These are phyloP conservation scores for Alcis repandata DNA, from an alignment of 2,888 invertebrate genomes.

Conservation along the genomic window DNA sequence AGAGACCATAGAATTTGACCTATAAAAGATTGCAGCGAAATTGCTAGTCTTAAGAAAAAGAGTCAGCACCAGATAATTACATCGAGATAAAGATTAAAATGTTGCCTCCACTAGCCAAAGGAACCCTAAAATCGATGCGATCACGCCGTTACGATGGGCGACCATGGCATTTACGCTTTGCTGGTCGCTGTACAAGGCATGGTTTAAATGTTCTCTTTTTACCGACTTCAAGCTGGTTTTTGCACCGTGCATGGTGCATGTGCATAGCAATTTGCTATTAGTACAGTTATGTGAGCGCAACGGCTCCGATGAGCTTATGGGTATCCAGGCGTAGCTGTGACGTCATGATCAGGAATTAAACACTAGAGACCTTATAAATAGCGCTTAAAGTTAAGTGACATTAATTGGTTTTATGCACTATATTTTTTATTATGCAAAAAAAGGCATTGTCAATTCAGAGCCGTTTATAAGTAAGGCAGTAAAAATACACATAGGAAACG, in stretches of 20 bases:
- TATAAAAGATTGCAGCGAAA: too few species aligned
- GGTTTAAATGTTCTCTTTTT: slow-evolving; percentile 76
- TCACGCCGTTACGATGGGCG: slow-evolving; percentile 81
- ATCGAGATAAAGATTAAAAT: too few species aligned
- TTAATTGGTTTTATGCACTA: too few species aligned
- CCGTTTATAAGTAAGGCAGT: too few species aligned
- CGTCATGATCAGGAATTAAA: slow-evolving; percentile 9
- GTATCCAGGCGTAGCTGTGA: slow-evolving; percentile 20
- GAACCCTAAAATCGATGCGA: slow-evolving; percentile 63
- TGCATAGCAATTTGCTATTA: slow-evolving; percentile 62
- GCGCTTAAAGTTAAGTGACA: too few species aligned
- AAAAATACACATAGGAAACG: too few species aligned
- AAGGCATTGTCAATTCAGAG: too few species aligned
- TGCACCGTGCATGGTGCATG: slow-evolving; percentile 51
- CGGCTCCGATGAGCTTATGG: slow-evolving; percentile 44
- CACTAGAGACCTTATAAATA: not conserved
- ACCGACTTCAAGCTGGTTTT: slow-evolving; percentile 56
- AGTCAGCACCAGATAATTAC: too few species aligned
- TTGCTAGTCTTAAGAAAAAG: too few species aligned
- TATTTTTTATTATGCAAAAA: too few species aligned
- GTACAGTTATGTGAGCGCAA: slow-evolving; percentile 62
- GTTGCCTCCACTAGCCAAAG: not conserved
- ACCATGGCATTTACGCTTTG: slow-evolving; percentile 85
- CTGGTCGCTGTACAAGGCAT: slow-evolving; percentile 72
- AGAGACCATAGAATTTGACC: too few species aligned